Conservation (phyloP, 1,140 invertebrate genomes). For the Sminthurides bifidus region DNA sequence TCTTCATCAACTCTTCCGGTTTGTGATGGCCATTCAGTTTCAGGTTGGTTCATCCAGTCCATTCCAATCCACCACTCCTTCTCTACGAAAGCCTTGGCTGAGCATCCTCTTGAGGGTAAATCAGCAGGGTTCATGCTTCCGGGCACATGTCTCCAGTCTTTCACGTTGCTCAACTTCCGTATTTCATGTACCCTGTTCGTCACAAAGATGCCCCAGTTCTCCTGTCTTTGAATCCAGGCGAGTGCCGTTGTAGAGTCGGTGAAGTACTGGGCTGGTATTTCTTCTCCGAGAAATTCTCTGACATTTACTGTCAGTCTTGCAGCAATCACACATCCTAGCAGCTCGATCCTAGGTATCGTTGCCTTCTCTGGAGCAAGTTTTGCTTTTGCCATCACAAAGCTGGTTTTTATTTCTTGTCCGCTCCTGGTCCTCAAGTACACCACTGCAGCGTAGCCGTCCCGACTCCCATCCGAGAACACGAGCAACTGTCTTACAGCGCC, state of each 20-base stretch:
- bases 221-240: conserved; percentile 11
- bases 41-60: not conserved
- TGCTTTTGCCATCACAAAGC: conserved; percentile 34
- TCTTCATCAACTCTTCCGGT: not conserved
- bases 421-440: no score
- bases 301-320: conserved; percentile 30
- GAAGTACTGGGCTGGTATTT: not conserved
- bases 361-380: conserved; percentile 34
- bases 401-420: no score
- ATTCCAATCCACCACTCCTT: not conserved
- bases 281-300: not conserved
- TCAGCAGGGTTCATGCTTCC: conserved; percentile 17
- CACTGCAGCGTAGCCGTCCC: conserved; percentile 33
- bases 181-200: conserved; percentile 18
- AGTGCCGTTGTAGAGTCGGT: conserved; percentile 18
- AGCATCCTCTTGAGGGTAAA: conserved; percentile 11
- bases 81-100: not conserved
- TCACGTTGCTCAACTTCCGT: not conserved
- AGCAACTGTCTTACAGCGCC: not conserved
- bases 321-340: conserved; percentile 35
- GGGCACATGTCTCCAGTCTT: conserved; percentile 16
- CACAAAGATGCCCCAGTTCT: conserved; percentile 15
- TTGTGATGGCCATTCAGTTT: not conserved
- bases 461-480: conserved; percentile 35
- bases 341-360: conserved; percentile 34